phyloP scores from a whole-genome alignment of 2,797 vertebrate species.

The Gallinago nigripennis region DNA sequence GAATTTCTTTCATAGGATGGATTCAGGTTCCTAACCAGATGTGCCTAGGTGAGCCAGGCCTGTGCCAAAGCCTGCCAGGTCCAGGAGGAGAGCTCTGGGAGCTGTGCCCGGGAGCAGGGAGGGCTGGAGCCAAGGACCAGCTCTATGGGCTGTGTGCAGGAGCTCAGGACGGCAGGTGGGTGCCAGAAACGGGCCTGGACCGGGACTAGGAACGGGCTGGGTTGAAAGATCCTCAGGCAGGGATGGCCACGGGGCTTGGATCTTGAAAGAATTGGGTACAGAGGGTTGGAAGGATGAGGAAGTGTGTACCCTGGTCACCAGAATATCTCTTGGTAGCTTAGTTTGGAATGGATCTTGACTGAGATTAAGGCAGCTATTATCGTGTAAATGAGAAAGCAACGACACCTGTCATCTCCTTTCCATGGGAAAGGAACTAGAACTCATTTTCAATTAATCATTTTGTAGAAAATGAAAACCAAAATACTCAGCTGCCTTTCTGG shows the following conservation, averaged over 20 bases:
- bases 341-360: neutral
- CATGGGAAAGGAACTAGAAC: neutral
- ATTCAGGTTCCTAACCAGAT: neutral
- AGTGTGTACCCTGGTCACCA: neutral
- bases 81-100: neutral
- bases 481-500: neutral
- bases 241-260: neutral
- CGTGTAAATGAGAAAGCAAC: neutral
- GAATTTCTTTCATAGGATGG: neutral
- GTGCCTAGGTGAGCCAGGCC: neutral
- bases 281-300: neutral
- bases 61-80: neutral
- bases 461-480: neutral
- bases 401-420: neutral
- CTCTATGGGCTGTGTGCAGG: neutral
- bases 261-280: neutral
- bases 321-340: neutral
- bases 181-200: neutral
- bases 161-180: neutral
- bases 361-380: neutral
- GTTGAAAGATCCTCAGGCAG: neutral
- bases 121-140: neutral
- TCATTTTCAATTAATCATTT: neutral
- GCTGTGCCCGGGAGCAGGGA: neutral
- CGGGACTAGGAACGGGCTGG: neutral